Evolutionary conservation across 2,888 invertebrate species (phyloP), one percentile per base, ranked within the genome.

Genomic region (Calliopum simillimum): DNA sequence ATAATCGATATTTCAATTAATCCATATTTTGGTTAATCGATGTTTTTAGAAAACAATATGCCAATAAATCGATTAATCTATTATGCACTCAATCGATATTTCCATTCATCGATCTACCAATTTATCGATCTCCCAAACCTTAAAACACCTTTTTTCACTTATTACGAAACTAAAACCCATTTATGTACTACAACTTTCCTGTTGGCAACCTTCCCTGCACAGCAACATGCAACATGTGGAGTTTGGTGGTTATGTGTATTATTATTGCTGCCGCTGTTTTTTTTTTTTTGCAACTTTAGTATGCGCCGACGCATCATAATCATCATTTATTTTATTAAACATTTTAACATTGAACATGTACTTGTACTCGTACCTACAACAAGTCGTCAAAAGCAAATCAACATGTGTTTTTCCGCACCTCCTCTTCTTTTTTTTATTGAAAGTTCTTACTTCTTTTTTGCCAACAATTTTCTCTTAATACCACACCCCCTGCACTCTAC

Each of bases 321-420:
- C 55, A 55, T 69, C 56, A 69, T 58, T 64, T 59, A 58, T 64
- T 56, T 69, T 47, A 67, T 49, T 59, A 67, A 67, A 67, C 49
- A 59, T 46, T 58, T 65, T 16, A 13, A 44, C 8, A 12, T 16
- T 44, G 11, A 46, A 61, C 16, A 59, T 59, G 11, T 21, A 44
- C 6, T 16, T 44, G 44, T 14, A 59, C 25, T 23, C 21, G 25
- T 23, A 63, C n/a, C 33, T 4, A 47, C 51, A 64, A 64, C 19
- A 58, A 67, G 66, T 67, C 46, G 66, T 67, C 66, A 58, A 67
- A 67, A 67, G 66, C 58, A 67, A 67, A 67, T 67, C 66, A 58
- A 56, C 56, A 56, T 58, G 58, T 67, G 66, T 67, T 67, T 67
- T 67, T 47, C 58, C 33, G 46, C 46, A 46, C 47, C 58, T 58